phyloP scores from a whole-genome alignment of 2,113 vertebrate genomes.

The Cyprinodon brontotheroides region DNA sequence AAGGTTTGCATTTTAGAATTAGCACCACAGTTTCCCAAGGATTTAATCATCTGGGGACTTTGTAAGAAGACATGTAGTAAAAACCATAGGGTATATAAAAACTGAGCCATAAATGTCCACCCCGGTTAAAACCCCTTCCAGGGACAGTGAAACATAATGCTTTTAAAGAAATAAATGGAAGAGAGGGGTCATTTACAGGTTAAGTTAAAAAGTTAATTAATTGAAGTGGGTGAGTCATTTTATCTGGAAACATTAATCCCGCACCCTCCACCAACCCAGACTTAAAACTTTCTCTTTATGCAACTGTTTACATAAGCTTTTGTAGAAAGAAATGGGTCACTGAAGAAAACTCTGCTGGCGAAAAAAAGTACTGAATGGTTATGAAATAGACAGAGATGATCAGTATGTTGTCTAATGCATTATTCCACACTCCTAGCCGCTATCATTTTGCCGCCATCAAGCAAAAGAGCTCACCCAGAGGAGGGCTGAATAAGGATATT shows the following conservation, averaged over 20 bases:
- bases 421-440: too few species aligned
- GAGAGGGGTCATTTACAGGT: background rate
- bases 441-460: too few species aligned
- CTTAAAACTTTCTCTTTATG: conserved; percentile 1
- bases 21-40: background rate
- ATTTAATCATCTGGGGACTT: background rate
- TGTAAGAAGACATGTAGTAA: background rate
- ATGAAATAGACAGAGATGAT: background rate
- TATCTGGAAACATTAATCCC: conserved; percentile 26
- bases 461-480: too few species aligned
- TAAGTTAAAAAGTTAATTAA: conserved; percentile 1
- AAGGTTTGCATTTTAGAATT: background rate
- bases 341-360: background rate
- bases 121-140: background rate
- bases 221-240: conserved; percentile 3
- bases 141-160: background rate
- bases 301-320: background rate
- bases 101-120: conserved; percentile 8
- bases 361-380: background rate
- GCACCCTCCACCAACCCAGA: background rate
- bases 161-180: conserved; percentile 6
- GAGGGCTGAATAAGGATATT: too few species aligned
- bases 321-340: background rate
- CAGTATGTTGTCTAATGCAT: too few species aligned
- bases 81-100: background rate